phyloP scores from a whole-genome alignment of 2,113 vertebrate genomes.

The Nanorana parkeri region DNA sequence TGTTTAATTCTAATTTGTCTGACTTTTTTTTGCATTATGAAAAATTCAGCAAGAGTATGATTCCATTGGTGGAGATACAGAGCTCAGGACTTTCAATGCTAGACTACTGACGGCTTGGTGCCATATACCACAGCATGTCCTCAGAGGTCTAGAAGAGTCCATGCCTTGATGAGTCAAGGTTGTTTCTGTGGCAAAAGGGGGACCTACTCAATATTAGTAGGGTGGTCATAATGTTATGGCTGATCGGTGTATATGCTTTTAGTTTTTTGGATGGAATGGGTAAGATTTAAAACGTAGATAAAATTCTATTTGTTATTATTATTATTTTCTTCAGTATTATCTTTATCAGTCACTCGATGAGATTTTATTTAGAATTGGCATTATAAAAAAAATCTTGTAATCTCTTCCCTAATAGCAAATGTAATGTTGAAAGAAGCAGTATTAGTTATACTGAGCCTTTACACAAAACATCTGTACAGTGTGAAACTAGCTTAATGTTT shows the following conservation, averaged over 20 bases:
- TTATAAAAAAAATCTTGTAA: not conserved
- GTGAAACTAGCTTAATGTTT: slow-evolving; percentile 32
- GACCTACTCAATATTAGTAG: too few species aligned
- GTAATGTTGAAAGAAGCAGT: not conserved
- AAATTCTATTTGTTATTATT: not conserved
- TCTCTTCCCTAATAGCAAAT: not conserved
- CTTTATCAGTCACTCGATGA: not conserved
- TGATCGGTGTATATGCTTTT: not conserved
- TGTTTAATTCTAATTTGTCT: not conserved
- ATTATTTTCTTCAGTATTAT: not conserved
- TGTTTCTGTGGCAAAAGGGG: too few species aligned
- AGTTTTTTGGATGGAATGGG: not conserved
- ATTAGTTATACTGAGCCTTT: slow-evolving; percentile 1
- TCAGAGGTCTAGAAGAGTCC: too few species aligned
- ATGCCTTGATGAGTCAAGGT: too few species aligned
- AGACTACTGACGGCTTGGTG: too few species aligned
- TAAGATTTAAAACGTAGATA: not conserved
- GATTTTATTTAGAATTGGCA: not conserved
- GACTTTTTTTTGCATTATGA: not conserved
- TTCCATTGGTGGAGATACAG: too few species aligned
- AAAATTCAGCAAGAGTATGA: too few species aligned
- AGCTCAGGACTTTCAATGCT: too few species aligned
- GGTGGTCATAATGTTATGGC: too few species aligned
- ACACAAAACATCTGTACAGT: slow-evolving; percentile 39
- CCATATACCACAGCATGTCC: too few species aligned